Conservation (phyloP, 2,888 invertebrate genomes). For the Schrankia costaestrigalis region DNA sequence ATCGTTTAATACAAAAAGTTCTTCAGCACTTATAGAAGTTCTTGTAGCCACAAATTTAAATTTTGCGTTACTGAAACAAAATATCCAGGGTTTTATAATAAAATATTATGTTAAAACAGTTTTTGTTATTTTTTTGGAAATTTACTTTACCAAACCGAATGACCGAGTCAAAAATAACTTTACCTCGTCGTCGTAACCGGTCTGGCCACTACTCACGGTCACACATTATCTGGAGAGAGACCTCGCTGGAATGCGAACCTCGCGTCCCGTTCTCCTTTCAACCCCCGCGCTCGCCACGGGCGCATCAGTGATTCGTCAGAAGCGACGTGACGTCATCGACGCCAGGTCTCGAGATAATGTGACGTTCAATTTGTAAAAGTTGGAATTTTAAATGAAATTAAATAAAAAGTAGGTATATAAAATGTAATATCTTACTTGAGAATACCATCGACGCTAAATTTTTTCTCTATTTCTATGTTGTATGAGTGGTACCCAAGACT, state of each 20-base stretch:
- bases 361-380: not conserved
- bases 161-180: no score
- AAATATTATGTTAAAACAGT: not conserved
- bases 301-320: no score
- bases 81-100: not conserved
- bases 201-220: no score
- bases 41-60: conserved; percentile 1
- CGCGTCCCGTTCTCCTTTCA: no score
- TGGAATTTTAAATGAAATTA: not conserved
- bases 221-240: no score
- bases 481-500: not conserved
- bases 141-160: no score
- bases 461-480: not conserved
- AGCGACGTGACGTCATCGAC: no score
- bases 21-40: conserved; percentile 2
- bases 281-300: no score
- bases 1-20: conserved; percentile 3
- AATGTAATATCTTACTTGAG: conserved; percentile 8
- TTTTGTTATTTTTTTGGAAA: no score
- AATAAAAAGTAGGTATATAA: not conserved
- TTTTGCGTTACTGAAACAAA: conserved; percentile 10
- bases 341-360: no score
- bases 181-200: no score
- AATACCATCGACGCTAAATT: conserved; percentile 5
- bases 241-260: no score